Base-by-base conservation (phyloP, 2,113 vertebrate genomes). In the Hippocampus mohnikei region DNA sequence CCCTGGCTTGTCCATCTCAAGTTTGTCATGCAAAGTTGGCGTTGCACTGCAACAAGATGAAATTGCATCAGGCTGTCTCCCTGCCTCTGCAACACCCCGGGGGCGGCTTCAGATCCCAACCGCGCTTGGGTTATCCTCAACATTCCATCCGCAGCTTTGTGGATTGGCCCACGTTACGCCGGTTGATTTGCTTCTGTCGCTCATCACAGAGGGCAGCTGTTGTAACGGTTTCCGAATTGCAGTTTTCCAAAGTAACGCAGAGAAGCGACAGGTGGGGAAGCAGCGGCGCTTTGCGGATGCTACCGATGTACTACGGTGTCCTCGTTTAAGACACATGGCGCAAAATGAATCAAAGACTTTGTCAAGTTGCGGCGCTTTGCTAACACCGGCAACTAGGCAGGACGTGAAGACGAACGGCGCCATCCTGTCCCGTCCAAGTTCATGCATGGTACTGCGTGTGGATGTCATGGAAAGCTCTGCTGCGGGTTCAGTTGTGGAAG, bases 61-160 rank as follows among this genome's bases (percentile, higher is more conserved):
- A 66, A 77, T 83, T 77, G 73, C 76, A 71, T 83, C 83, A 82
- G 74, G 59, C 33, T 67, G 63, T 65, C 46, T 37, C 61, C 27
- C 44, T 21, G 27, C 20, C 18, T 8, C 41, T 21, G 44, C 66
- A 29, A 66, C 63, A 72, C 73, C 67, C 23, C 46, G 0, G 72
- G 71, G 66, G 60, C 41, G 55, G 71, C 66, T 40, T 74, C 68
- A 73, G 73, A 75, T 71, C 60, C 66, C 2, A 23, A 21, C 64
- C 76, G 67, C 59, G 46, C 74, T 79, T 12, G 8, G 13, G 74
- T 61, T 77, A 42, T 65, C 66, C 70, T 64, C 40, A 0, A 12
- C 44, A 46, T 72, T 42, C 33, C 50, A 74, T 71, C 44, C 59
- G 69, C 41, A 73, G 41, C 33, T 15, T 33, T 53, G 58, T 67